Percentiles rank a stretch among this genome's conserved stretches.
phyloP scores from a whole-genome alignment of 1,140 invertebrate species.

The Tyrophagus putrescentiae region DNA sequence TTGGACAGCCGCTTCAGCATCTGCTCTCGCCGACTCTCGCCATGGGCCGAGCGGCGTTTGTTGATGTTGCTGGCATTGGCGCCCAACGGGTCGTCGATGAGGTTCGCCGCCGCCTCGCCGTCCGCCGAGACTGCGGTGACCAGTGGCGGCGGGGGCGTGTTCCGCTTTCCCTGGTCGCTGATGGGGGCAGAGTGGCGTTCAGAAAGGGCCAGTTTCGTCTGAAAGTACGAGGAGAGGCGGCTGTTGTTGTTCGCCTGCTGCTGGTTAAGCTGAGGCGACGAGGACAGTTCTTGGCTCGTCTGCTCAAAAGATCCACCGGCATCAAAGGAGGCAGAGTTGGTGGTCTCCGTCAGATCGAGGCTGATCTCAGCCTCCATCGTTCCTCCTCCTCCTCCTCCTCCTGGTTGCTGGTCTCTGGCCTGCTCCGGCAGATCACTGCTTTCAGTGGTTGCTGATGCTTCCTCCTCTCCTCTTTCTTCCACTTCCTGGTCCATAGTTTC shows the following conservation, averaged over 20 bases:
- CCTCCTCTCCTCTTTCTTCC: not conserved
- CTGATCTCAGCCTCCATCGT: not conserved
- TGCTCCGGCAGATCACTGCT: too few species aligned
- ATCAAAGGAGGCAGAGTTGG: conserved; percentile 1
- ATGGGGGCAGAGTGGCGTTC: conserved; percentile 14
- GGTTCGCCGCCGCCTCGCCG: too few species aligned
- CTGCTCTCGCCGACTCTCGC: conserved; percentile 18
- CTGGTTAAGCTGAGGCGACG: too few species aligned
- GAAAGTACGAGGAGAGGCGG: conserved; percentile 6
- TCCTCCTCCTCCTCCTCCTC: not conserved
- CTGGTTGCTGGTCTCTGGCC: not conserved
- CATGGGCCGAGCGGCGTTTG: conserved; percentile 14
- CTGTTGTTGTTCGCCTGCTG: conserved; percentile 3
- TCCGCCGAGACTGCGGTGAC: conserved; percentile 11
- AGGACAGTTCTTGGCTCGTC: too few species aligned
- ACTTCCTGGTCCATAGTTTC: conserved; percentile 7
- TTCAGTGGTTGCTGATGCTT: too few species aligned
- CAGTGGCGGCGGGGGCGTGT: not conserved
- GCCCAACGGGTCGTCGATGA: not conserved
- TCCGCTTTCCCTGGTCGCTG: not conserved
- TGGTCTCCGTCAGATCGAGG: not conserved
- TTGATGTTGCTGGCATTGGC: not conserved
- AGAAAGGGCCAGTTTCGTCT: not conserved
- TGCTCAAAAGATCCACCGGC: too few species aligned
- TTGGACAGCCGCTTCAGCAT: conserved; percentile 20